Percentiles rank a stretch among this genome's conserved stretches.
Evolutionary conservation across 1,140 invertebrate species (phyloP).

Genomic region (Pseudomyrmex concolor): DNA sequence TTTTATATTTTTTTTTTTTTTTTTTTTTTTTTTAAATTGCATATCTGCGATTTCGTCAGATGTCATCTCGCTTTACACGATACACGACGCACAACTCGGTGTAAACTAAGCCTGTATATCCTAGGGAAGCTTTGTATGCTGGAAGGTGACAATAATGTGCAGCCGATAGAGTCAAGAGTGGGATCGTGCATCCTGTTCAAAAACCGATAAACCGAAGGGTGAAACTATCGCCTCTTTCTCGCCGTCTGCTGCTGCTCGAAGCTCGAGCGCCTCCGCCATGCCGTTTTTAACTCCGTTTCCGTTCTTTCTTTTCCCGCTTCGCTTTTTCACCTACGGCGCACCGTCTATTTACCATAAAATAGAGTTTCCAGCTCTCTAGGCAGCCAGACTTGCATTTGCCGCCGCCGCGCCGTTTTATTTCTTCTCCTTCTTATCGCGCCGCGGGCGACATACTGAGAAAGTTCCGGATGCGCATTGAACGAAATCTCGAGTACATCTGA

Average conservation of each 20-base stretch:
- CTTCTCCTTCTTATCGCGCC: conserved; percentile 71
- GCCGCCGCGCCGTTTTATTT: conserved; percentile 62
- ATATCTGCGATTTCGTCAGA: conserved; percentile 11
- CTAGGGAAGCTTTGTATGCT: conserved; percentile 29
- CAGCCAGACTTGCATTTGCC: conserved; percentile 51
- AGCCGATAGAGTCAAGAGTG: conserved; percentile 35
- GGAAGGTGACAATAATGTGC: conserved; percentile 58
- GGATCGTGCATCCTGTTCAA: conserved; percentile 38
- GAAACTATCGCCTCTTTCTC: conserved; percentile 51
- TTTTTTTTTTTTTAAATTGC: conserved; percentile 5
- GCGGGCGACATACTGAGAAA: conserved; percentile 69
- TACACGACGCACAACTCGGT: neutral
- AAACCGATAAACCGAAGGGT: conserved; percentile 69
- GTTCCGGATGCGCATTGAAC: conserved; percentile 57
- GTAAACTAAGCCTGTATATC: conserved; percentile 26
- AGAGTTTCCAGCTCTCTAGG: conserved; percentile 73
- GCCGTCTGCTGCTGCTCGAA: conserved; percentile 26
- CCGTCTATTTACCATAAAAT: conserved; percentile 75
- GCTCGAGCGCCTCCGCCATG: conserved; percentile 20
- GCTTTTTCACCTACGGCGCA: conserved; percentile 43
- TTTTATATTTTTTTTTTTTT: neutral
- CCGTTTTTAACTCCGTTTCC: conserved; percentile 58
- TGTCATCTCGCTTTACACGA: conserved; percentile 16
- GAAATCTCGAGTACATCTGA: conserved; percentile 54
- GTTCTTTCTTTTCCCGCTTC: conserved; percentile 41